Conservation (phyloP, 2,797 vertebrate genomes). For the Alosa sapidissima region DNA sequence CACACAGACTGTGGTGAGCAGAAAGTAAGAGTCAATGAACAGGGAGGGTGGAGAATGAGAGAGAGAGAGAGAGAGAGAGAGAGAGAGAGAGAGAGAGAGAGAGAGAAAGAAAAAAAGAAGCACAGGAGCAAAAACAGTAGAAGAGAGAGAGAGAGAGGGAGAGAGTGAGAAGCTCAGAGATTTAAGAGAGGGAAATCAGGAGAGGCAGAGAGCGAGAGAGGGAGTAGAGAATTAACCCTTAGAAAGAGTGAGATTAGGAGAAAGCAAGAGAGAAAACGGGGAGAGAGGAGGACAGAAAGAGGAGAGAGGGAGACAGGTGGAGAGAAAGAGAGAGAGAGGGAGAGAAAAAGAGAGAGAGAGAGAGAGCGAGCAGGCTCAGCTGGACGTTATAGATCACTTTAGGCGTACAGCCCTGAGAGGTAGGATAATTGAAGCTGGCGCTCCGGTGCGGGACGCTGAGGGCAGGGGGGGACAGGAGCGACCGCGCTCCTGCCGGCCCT, state of each 20-base stretch:
- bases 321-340: slow-evolving; percentile 39
- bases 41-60: not conserved
- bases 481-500: slow-evolving; percentile 30
- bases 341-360: slow-evolving; percentile 45
- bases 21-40: not conserved
- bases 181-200: slow-evolving; percentile 30
- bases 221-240: slow-evolving; percentile 19
- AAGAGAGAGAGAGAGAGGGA: not conserved
- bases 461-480: not conserved
- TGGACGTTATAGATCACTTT: not conserved
- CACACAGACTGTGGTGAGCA: not conserved
- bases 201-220: slow-evolving; percentile 38
- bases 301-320: slow-evolving; percentile 51
- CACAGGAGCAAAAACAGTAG: not conserved
- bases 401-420: not conserved
- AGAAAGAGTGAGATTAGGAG: not conserved
- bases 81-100: not conserved
- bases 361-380: not conserved
- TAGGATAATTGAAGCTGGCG: not conserved
- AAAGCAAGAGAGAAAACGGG: slow-evolving; percentile 19
- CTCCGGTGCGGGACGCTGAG: not conserved
- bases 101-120: not conserved
- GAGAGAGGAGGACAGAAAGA: slow-evolving; percentile 39
- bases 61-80: slow-evolving; percentile 26
- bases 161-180: slow-evolving; percentile 22